These are phyloP conservation scores for Edolisoma coerulescens DNA, from an alignment of 2,113 vertebrate genomes.

Conservation along the genomic window DNA sequence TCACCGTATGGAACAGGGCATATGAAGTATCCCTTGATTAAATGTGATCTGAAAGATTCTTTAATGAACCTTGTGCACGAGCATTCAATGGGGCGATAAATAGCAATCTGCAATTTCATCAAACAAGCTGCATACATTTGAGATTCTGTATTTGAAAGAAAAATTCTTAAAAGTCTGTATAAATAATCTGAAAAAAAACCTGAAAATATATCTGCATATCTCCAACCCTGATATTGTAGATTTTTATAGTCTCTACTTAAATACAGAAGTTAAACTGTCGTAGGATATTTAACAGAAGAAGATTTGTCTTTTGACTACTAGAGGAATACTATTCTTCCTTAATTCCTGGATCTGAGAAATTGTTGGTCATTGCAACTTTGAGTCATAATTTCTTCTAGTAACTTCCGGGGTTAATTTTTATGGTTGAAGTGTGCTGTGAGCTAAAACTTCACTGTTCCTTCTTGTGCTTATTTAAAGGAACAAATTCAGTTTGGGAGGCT, in stretches of 20 bases:
- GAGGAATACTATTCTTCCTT: not conserved
- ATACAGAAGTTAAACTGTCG: not conserved
- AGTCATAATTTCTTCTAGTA: not conserved
- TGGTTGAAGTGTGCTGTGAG: not conserved
- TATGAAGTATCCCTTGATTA: not conserved
- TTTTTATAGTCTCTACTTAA: not conserved
- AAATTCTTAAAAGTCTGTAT: not conserved
- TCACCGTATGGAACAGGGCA: not conserved
- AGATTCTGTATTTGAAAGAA: not conserved
- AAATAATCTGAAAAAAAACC: not conserved
- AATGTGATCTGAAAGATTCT: not conserved
- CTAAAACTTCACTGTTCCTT: not conserved
- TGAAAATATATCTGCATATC: not conserved
- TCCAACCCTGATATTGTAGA: rapidly evolving
- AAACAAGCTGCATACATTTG: not conserved
- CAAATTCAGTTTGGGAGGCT: not conserved
- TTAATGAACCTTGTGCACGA: not conserved
- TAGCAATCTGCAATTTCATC: not conserved
- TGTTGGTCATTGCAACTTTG: not conserved
- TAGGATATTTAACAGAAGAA: not conserved
- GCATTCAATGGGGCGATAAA: not conserved
- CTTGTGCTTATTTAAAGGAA: not conserved
- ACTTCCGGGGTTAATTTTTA: not conserved
- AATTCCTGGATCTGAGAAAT: not conserved
- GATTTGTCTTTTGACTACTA: not conserved